Evolutionary conservation across 1,140 invertebrate genomes (phyloP), one percentile per base, ranked within the genome.

Genomic region (Listronotus bonariensis): DNA sequence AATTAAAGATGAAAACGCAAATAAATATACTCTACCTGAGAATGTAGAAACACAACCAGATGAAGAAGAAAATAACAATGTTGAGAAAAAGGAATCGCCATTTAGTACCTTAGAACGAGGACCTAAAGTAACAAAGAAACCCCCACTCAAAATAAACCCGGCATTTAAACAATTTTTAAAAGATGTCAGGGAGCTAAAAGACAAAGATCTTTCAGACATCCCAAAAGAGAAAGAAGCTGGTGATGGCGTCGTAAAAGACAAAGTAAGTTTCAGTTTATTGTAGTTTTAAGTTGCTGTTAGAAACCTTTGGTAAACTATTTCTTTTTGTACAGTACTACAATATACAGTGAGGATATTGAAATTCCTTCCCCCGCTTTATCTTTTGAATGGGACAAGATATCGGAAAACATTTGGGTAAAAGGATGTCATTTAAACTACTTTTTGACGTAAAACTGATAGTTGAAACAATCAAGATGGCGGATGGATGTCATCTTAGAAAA

Each of bases 91-190:
- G 1, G 46, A 31, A 46, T 36, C 43, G 6, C 42, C 18, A 34
- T 32, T 36, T 12, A 32, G 15, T 15, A 45, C 3, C 7, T 43
- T 32, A 4, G 20, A 55, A 31, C 11, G 36, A 15, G 41, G 20
- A 38, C 41, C 52, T 5, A 58, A n/a, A 45, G 17, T 52, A 0
- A 38, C 55, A 1, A 42, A 41, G 36, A 68, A 55, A 48, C 58
- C 48, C 1, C 49, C 65, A 1, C n/a, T 60, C 31, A 61, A 61
- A 49, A 67, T 67, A 17, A 67, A 67, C 17, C 65, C 65, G 18
- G 56, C 51, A 12, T 54, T 67, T 40, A 67, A 61, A 49, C 56
- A 67, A 42, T 31, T 67, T 41, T 45, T 67, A 41, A 67, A 67
- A 31, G 57, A 61, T 42, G 46, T 65, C 9, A 12, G 43, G 34